These are phyloP conservation scores for Cyphomyrmex costatus DNA, from an alignment of 1,140 invertebrate species.

Conservation along the genomic window DNA sequence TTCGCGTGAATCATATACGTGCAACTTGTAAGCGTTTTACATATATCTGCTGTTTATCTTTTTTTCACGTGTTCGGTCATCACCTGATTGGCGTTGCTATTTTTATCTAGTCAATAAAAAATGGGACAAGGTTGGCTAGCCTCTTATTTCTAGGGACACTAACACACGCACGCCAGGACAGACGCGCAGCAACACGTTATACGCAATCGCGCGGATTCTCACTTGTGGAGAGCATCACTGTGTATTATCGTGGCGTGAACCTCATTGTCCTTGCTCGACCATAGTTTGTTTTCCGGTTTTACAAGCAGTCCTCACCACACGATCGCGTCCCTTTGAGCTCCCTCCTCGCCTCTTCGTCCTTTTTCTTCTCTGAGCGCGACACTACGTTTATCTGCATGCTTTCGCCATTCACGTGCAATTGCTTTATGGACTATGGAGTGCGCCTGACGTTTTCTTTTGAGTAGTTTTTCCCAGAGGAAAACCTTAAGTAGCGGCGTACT, in stretches of 20 bases:
- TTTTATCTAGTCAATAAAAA: too few species aligned
- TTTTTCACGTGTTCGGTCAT: too few species aligned
- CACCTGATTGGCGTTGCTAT: too few species aligned
- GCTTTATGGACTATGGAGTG: conserved; percentile 56
- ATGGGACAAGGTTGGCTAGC: too few species aligned
- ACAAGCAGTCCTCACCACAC: conserved; percentile 72
- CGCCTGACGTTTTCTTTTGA: not conserved
- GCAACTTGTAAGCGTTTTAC: too few species aligned
- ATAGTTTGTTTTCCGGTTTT: conserved; percentile 75
- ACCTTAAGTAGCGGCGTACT: not conserved
- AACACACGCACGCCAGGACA: not conserved
- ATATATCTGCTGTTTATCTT: too few species aligned
- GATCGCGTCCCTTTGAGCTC: conserved; percentile 69
- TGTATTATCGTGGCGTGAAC: conserved; percentile 1
- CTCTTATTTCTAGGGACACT: too few species aligned
- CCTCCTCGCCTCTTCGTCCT: not conserved
- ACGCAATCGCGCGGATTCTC: conserved; percentile 14
- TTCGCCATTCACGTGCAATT: conserved; percentile 56
- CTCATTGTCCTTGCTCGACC: conserved; percentile 38
- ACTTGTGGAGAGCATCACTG: conserved; percentile 41
- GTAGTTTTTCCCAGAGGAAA: not conserved
- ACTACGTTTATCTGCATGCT: conserved; percentile 4
- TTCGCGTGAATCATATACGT: too few species aligned
- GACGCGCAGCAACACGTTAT: not conserved
- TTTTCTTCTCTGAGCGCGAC: not conserved